Conservation (phyloP, 2,113 vertebrate species). For the Xiphophorus couchianus region DNA sequence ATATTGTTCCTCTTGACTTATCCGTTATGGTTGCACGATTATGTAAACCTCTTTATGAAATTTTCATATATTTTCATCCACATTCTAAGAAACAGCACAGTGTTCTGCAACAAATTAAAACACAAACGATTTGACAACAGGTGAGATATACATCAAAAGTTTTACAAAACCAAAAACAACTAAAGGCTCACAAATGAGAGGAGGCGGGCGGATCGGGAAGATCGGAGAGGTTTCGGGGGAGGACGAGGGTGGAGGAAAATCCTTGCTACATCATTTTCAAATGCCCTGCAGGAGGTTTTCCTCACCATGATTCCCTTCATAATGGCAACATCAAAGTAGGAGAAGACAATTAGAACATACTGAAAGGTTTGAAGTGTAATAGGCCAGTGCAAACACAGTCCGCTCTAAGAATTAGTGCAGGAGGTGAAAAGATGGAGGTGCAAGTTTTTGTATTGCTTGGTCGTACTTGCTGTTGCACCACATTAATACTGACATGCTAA, state of each 20-base stretch:
- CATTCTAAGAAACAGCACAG: slow-evolving; percentile 69
- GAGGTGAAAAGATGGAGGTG: slow-evolving; percentile 20
- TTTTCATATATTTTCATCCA: slow-evolving; percentile 71
- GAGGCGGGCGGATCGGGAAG: slow-evolving; percentile 3
- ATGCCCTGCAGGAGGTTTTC: slow-evolving; percentile 12
- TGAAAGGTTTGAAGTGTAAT: slow-evolving; percentile 27
- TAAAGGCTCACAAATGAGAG: slow-evolving; percentile 51
- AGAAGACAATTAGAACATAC: slow-evolving; percentile 22
- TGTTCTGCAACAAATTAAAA: slow-evolving; percentile 70
- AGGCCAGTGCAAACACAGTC: slow-evolving; percentile 45
- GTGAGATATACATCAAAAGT: slow-evolving; percentile 62
- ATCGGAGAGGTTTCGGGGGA: slow-evolving; percentile 1
- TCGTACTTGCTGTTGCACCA: slow-evolving; percentile 53
- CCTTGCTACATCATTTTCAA: slow-evolving; percentile 14
- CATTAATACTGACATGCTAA: slow-evolving; percentile 71
- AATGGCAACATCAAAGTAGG: slow-evolving; percentile 32
- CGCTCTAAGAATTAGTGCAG: slow-evolving; percentile 30
- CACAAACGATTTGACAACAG: slow-evolving; percentile 56
- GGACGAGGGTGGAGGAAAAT: slow-evolving; percentile 21
- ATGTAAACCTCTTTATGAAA: slow-evolving; percentile 63
- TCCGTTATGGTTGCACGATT: not conserved
- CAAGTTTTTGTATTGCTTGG: slow-evolving; percentile 71
- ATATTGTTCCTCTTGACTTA: slow-evolving; percentile 62
- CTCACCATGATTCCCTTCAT: slow-evolving; percentile 40
- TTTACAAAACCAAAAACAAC: slow-evolving; percentile 56